Evolutionary conservation across 2,797 vertebrate genomes (phyloP).

Genomic region (Paramormyrops hopkinsi): DNA sequence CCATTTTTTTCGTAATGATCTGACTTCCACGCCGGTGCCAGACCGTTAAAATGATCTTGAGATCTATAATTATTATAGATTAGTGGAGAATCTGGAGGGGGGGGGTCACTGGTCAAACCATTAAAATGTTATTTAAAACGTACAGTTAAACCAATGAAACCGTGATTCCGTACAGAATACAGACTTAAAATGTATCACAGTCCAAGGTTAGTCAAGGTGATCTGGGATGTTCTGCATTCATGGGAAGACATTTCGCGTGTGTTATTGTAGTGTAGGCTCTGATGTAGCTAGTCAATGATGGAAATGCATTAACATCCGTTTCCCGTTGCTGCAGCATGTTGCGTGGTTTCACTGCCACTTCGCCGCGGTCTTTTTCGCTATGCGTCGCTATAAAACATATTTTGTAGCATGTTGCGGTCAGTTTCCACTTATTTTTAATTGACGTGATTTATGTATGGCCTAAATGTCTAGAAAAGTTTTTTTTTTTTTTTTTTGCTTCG

Average conservation of each 20-base stretch:
- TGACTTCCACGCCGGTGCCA: not conserved
- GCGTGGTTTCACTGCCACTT: not conserved
- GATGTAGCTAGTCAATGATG: not conserved
- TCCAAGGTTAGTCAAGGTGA: slow-evolving; percentile 71
- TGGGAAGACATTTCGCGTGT: not conserved
- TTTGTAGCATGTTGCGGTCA: not conserved
- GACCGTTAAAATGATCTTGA: not conserved
- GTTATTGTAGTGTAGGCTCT: not conserved
- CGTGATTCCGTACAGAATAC: slow-evolving; percentile 25
- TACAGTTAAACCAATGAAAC: not conserved
- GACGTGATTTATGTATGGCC: not conserved
- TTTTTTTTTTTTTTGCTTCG: not conserved
- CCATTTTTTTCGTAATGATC: not conserved
- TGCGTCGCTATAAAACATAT: not conserved
- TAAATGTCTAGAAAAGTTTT: not conserved
- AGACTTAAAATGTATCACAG: slow-evolving; percentile 55
- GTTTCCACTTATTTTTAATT: not conserved
- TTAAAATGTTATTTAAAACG: not conserved
- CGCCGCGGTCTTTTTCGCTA: not conserved
- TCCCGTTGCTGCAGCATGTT: not conserved
- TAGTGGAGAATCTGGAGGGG: not conserved
- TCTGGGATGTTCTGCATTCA: slow-evolving; percentile 22
- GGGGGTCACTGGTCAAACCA: not conserved
- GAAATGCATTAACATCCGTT: not conserved
- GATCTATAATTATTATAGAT: not conserved